Conservation (phyloP, 2,888 invertebrate species). For the Osmoderma eremita region DNA sequence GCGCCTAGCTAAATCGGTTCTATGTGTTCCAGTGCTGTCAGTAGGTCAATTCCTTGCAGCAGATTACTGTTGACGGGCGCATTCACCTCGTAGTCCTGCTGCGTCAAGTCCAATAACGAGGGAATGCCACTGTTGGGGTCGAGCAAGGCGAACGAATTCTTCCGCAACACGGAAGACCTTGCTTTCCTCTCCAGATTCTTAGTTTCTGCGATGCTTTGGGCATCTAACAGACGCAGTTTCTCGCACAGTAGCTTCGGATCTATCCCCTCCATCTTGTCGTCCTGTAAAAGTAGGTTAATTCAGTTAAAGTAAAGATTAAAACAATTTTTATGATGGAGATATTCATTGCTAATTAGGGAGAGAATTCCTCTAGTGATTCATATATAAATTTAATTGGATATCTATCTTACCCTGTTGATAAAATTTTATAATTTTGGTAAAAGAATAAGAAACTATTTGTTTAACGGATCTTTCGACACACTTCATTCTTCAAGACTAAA, state of each 20-base stretch:
- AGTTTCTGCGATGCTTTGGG: slow-evolving; percentile 11
- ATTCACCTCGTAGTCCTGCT: slow-evolving; percentile 68
- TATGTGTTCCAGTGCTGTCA: slow-evolving; percentile 63
- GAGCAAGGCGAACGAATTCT: slow-evolving; percentile 62
- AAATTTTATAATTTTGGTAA: no score
- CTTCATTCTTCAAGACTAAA: no score
- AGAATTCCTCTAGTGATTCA: no score
- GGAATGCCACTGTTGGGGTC: slow-evolving; percentile 62
- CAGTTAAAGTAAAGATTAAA: no score
- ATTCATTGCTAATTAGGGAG: no score
- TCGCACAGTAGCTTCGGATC: slow-evolving; percentile 36
- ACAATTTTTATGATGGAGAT: no score
- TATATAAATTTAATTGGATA: no score
- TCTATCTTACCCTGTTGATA: no score
- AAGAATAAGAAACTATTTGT: no score
- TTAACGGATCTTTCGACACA: no score
- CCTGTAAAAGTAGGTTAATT: slow-evolving; percentile 12
- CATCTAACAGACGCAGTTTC: slow-evolving; percentile 24
- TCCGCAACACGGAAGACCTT: slow-evolving; percentile 52
- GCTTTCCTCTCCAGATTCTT: slow-evolving; percentile 39
- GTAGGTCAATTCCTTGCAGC: slow-evolving; percentile 65
- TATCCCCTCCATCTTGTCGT: slow-evolving; percentile 31
- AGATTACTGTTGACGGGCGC: slow-evolving; percentile 63
- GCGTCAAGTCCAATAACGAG: slow-evolving; percentile 64
- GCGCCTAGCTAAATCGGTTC: slow-evolving; percentile 57